Base-by-base conservation (phyloP, 2,797 vertebrate genomes). In the Melanotaenia pygmaea region DNA sequence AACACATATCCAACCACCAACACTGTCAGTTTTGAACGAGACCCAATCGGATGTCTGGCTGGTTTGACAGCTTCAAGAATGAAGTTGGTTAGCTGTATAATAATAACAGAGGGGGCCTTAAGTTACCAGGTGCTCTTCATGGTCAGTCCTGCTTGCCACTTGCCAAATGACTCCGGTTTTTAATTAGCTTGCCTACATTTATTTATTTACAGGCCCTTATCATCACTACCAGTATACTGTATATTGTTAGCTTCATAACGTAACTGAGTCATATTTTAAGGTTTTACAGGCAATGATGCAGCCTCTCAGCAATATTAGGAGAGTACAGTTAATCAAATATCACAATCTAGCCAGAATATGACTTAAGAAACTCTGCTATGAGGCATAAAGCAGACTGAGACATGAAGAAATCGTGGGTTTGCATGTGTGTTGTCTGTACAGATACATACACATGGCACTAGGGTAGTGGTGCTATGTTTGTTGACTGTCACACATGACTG, bases 401-500 rank as follows among this genome's bases (percentile, higher is more conserved):
- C 16, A 20, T 20, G 20, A 45, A 67, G 43, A 0, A 28, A 34
- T 20, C 8, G 24, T 1, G 18, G 37, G 68, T 43, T 54, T 45
- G 28, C 32, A 59, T 45, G 28, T 53, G 20, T 28, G n/a, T n/a
- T 20, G 37, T 30, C 30, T 30, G 30, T 5, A 1, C 30, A 3
- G 34, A 28, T 30, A 56, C 22, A 37, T 14, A 47, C 63, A 4
- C 11, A n/a, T 58, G 64, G 34, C 16, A 35, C 12, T 24, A 50
- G 70, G 5, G n/a, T 50, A 65, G 53, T 38, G 69, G 71, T 37
- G 50, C 26, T 53, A 22, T 68, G 67, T 65, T 66, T 64, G 59
- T 47, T 11, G 24, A 20, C 74, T 58, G 76, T 80, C 79, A 82
- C 78, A 74, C 81, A 80, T 62, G 72, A 76, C 67, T 73, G 71